Evolutionary conservation across 2,888 invertebrate species (phyloP).

Genomic region (Melanargia galathea): DNA sequence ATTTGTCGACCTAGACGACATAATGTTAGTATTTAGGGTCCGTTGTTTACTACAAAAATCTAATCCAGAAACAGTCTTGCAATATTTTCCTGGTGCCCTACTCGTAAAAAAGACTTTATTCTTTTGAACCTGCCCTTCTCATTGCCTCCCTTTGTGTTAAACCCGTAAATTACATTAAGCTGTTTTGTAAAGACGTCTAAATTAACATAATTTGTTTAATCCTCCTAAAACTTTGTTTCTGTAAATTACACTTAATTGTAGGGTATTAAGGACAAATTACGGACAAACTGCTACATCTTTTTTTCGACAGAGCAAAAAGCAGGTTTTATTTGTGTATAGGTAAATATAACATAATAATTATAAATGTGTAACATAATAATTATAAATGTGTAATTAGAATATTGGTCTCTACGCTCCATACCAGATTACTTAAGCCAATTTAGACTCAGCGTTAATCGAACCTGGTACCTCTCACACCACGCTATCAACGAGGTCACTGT

Average conservation of each 20-base stretch:
- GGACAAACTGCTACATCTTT: slow-evolving; percentile 18
- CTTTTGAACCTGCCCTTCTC: slow-evolving; percentile 14
- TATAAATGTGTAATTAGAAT: too few species aligned
- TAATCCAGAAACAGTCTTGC: neutral
- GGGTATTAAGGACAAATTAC: slow-evolving; percentile 13
- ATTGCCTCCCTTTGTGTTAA: slow-evolving; percentile 20
- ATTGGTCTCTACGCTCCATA: too few species aligned
- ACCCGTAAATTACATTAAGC: slow-evolving; percentile 24
- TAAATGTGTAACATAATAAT: too few species aligned
- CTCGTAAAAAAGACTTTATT: neutral
- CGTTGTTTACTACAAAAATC: neutral
- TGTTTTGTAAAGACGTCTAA: slow-evolving; percentile 26
- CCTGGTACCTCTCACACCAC: too few species aligned
- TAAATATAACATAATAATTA: too few species aligned
- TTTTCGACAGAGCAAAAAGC: neutral
- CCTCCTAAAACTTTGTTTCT: slow-evolving; percentile 20
- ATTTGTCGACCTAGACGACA: too few species aligned
- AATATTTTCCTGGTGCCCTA: neutral
- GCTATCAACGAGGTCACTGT: too few species aligned
- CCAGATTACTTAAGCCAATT: too few species aligned
- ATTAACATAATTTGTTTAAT: slow-evolving; percentile 25
- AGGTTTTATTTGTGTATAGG: neutral
- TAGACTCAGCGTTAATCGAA: too few species aligned
- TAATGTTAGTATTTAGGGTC: neutral
- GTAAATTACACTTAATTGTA: slow-evolving; percentile 18